phyloP scores from a whole-genome alignment of 1,140 invertebrate genomes.

The Atta texana region DNA sequence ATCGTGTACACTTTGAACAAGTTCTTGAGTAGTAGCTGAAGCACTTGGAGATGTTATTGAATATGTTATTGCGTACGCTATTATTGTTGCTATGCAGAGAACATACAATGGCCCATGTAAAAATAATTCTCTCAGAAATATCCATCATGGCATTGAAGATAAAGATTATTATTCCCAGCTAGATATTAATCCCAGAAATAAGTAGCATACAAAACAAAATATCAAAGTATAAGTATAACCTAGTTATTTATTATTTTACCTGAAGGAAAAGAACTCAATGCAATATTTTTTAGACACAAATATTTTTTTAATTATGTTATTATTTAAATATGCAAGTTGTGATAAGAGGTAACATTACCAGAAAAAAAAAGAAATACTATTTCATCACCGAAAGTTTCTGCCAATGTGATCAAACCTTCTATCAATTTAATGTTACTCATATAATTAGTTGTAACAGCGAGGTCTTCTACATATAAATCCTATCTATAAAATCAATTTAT shows the following conservation, averaged over 20 bases:
- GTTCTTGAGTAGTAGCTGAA: slow-evolving; percentile 92
- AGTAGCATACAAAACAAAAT: slow-evolving; percentile 90
- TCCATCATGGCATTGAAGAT: slow-evolving; percentile 91
- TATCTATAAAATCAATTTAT: slow-evolving; percentile 68
- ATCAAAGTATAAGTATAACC: slow-evolving; percentile 91
- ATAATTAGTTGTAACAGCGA: slow-evolving; percentile 88
- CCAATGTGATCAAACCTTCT: slow-evolving; percentile 91
- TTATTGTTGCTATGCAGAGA: slow-evolving; percentile 92
- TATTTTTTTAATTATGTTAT: neutral
- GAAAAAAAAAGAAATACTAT: slow-evolving; percentile 89
- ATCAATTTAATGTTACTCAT: slow-evolving; percentile 90
- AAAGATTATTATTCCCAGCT: slow-evolving; percentile 82
- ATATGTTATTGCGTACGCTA: slow-evolving; percentile 89
- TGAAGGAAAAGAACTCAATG: slow-evolving; percentile 77
- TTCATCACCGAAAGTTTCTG: slow-evolving; percentile 91
- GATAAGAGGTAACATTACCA: slow-evolving; percentile 61
- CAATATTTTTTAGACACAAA: neutral
- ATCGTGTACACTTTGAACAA: slow-evolving; percentile 93
- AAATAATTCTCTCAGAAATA: slow-evolving; percentile 90
- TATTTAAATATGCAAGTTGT: neutral
- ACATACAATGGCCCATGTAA: slow-evolving; percentile 92
- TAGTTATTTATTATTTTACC: slow-evolving; percentile 88
- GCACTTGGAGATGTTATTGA: slow-evolving; percentile 91
- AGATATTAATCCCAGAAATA: slow-evolving; percentile 88
- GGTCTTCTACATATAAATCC: slow-evolving; percentile 89